Base-by-base conservation (phyloP, 2,888 invertebrate genomes). In the Ectemnius lituratus region DNA sequence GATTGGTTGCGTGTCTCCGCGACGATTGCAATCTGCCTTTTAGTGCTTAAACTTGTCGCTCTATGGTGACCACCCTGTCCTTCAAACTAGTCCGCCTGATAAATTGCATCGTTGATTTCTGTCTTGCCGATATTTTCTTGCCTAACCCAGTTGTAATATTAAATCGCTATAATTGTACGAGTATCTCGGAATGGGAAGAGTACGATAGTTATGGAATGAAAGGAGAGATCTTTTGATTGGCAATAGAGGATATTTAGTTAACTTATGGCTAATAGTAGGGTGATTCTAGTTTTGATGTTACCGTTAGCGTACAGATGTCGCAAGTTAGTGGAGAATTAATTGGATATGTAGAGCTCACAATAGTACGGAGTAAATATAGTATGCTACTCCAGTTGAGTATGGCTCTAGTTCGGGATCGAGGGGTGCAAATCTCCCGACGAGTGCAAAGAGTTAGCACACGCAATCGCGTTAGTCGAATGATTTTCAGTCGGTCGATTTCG, bases 391-490 rank as follows among this genome's bases (percentile, higher is more conserved):
- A 14, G n/a, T 0, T 52, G 52, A 59, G 72, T 65, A 76, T 68
- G 77, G 75, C 68, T 67, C 73, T 65, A 71, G 76, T 80, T 71
- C 37, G 57, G 37, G 4, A 67, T 62, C 64, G 66, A 49, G 73
- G 47, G 56, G 52, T 65, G 71, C 67, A 70, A 67, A 59, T 67
- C 74, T 67, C 76, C 66, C 67, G 70, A 64, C 74, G 81, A 77
- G 82, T 85, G 86, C 74, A 82, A 84, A 86, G 37, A 37, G 82
- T 85, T 87, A 81, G 86, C 87, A 16, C 16, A 87, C 86, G 85
- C 86, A 88, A 88, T 87, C 87, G 86, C 79, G 83, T 88, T 88
- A 88, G 84, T 84, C 84, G 84, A 82, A 87, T 88, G 79, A 73
- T 80, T 86, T 87, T 82, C 85, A 76, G 85, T 67, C 76, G 83